Evolutionary conservation across 2,888 invertebrate species (phyloP), one percentile per base, ranked within the genome.

Genomic region (Galerucella nymphaeae): DNA sequence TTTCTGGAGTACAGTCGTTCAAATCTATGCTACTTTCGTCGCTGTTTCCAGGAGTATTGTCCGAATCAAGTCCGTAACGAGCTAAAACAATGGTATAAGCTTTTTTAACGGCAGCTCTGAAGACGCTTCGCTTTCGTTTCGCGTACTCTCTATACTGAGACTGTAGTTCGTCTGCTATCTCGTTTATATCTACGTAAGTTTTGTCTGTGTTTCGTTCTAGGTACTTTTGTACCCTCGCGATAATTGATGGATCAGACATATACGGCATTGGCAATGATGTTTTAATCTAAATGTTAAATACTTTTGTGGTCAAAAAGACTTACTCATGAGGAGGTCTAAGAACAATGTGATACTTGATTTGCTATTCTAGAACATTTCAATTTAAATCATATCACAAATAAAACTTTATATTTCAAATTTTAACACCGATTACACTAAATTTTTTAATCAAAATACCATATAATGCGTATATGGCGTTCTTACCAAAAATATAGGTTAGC

Each of bases 121-220:
- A 96, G n/a, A 93, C 93, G 71, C 89, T 90, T 74, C 93, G 90
- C 87, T 96, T 96, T 82, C 94, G 92, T 82, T 92, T 92, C 72
- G 90, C 90, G 87, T 96, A 97, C 82, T 96, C 96, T 70, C 92
- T 88, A 82, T 91, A 92, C 80, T 90, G 91, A 81, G 89, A 90
- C 87, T 94, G 93, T 67, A 96, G 89, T 80, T 91, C 90, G 84
- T 93, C 93, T 80, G 95, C 93, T 94, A 96, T 95, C 83, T 92
- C 91, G 83, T 93, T 92, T 72, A 95, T 93, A 89, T 96, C 94
- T 77, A 96, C 91, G 84, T 92, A 94, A 9, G 92, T 92, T 86
- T 93, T 92, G 81, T 94, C 92, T 75, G 93, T 92, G 88, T 95
- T 94, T 80, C 93, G 92, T 77, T 93, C 93, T 81, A 96, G 89